Conservation (phyloP, 2,888 invertebrate genomes). For the Eueremaeus valkanovi region DNA sequence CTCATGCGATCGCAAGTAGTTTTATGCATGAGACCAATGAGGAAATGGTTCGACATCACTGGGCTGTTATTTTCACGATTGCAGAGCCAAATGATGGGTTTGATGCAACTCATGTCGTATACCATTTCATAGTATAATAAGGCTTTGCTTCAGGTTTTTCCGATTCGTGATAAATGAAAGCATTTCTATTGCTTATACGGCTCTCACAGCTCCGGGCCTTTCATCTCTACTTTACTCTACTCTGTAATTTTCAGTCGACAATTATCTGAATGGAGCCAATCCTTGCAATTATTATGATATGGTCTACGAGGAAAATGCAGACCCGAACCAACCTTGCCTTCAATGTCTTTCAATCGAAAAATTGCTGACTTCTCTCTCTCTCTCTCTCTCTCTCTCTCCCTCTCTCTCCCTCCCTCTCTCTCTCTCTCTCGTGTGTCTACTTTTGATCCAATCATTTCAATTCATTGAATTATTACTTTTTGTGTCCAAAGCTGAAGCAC, state of each 20-base stretch:
- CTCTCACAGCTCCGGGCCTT: slow-evolving; percentile 28
- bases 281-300: slow-evolving; percentile 33
- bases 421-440: not conserved
- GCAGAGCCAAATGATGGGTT: slow-evolving; percentile 29
- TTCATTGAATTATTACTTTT: slow-evolving; percentile 18
- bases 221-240: slow-evolving; percentile 9
- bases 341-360: not conserved
- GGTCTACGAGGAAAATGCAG: not conserved
- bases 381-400: slow-evolving; percentile 11
- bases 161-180: slow-evolving; percentile 34
- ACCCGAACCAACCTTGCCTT: not conserved
- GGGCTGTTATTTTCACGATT: slow-evolving; percentile 35
- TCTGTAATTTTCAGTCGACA: slow-evolving; percentile 31
- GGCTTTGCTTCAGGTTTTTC: slow-evolving; percentile 29
- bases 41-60: slow-evolving; percentile 31
- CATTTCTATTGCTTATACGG: not conserved
- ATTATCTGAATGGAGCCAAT: slow-evolving; percentile 31
- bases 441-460: slow-evolving; percentile 31
- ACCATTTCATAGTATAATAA: slow-evolving; percentile 25
- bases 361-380: not conserved
- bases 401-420: slow-evolving; percentile 11
- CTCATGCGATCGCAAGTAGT: slow-evolving; percentile 12
- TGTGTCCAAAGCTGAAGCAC: not conserved
- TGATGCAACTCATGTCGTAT: slow-evolving; percentile 25
- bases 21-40: slow-evolving; percentile 34